phyloP scores from a whole-genome alignment of 1,140 invertebrate species.

The Sitodiplosis mosellana region DNA sequence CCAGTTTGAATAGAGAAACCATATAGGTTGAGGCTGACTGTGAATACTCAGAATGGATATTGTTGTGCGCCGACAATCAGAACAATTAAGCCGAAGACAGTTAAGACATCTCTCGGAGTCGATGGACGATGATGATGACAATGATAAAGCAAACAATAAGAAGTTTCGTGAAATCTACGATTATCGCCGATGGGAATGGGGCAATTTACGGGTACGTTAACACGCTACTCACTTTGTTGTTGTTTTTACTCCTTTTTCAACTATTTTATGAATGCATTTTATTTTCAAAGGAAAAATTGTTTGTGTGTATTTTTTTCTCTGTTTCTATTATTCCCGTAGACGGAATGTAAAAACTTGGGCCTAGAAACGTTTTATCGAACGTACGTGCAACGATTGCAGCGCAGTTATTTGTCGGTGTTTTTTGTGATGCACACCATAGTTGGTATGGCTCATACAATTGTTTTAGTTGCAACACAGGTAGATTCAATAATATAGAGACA shows the following conservation, averaged over 20 bases:
- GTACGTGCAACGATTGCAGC: slow-evolving; percentile 55
- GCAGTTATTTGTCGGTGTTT: slow-evolving; percentile 57
- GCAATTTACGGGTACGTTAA: slow-evolving; percentile 36
- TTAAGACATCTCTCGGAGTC: not conserved
- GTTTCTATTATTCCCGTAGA: slow-evolving; percentile 32
- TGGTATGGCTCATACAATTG: slow-evolving; percentile 36
- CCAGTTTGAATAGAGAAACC: not conserved
- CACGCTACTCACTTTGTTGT: too few relatives aligned
- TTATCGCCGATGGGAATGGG: slow-evolving; percentile 35
- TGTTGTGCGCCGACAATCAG: slow-evolving; percentile 1
- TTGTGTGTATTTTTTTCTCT: not conserved
- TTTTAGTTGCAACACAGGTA: slow-evolving; percentile 31
- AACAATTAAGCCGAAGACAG: not conserved
- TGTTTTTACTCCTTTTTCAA: too few relatives aligned
- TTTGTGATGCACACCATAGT: slow-evolving; percentile 46
- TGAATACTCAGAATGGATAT: not conserved
- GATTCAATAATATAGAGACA: slow-evolving; percentile 18
- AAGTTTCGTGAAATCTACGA: slow-evolving; percentile 6
- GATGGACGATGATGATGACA: not conserved
- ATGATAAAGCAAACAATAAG: not conserved
- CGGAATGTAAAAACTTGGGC: slow-evolving; percentile 51
- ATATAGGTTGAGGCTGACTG: not conserved
- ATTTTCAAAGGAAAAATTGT: too few relatives aligned
- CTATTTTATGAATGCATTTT: too few relatives aligned
- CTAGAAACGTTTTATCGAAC: slow-evolving; percentile 50